Conservation (phyloP, 2,797 vertebrate species). For the Numenius phaeopus region DNA sequence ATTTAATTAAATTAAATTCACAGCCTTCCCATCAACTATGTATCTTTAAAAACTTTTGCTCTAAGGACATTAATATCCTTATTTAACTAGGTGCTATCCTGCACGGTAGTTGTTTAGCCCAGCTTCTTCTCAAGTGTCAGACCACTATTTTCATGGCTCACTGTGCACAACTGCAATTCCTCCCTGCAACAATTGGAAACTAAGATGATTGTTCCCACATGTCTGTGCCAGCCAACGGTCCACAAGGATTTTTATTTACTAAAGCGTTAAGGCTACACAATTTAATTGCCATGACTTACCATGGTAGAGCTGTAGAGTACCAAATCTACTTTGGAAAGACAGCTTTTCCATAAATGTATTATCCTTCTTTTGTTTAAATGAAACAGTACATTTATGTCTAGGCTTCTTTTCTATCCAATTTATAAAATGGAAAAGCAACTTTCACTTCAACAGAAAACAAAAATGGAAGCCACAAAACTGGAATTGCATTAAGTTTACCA, state of each 20-base stretch:
- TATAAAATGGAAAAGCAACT: background rate
- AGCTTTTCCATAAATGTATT: background rate
- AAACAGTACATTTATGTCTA: background rate
- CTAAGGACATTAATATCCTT: conserved; percentile 24
- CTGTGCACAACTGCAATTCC: conserved; percentile 41
- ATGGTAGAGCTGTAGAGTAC: background rate
- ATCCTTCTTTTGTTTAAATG: background rate
- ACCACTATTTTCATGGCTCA: conserved; percentile 30
- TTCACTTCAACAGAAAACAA: background rate
- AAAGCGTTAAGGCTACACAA: conserved; percentile 43
- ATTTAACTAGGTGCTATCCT: conserved; percentile 58
- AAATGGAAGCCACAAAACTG: background rate
- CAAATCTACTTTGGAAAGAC: background rate
- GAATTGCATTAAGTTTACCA: background rate
- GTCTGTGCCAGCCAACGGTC: conserved; percentile 30
- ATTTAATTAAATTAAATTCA: conserved; percentile 59
- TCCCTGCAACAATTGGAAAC: conserved; percentile 48
- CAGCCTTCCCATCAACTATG: conserved; percentile 24
- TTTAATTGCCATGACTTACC: background rate
- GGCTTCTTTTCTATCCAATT: background rate
- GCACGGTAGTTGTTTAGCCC: conserved; percentile 30
- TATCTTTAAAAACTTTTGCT: background rate
- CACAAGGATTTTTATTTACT: conserved; percentile 30
- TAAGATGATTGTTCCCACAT: conserved; percentile 74
- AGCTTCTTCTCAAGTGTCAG: conserved; percentile 17